phyloP scores from a whole-genome alignment of 2,113 vertebrate species.

The Chelonoidis abingdonii region DNA sequence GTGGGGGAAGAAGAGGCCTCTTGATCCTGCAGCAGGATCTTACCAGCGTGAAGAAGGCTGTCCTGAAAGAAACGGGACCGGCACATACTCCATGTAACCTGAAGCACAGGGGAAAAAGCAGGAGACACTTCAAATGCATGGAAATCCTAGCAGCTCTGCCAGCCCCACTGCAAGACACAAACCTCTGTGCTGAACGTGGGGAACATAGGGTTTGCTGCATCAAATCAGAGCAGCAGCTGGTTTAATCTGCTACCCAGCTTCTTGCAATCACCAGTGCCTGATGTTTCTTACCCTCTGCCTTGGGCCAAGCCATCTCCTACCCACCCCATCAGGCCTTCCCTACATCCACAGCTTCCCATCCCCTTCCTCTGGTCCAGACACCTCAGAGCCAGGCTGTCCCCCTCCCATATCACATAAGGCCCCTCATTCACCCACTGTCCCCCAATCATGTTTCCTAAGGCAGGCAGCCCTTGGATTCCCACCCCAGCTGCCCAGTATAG shows the following conservation, averaged over 20 bases:
- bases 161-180: background rate
- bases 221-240: background rate
- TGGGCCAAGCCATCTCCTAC: background rate
- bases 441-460: background rate
- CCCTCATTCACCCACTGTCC: background rate
- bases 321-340: background rate
- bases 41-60: slow-evolving; percentile 86
- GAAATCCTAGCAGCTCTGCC: background rate
- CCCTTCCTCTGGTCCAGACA: background rate
- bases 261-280: background rate
- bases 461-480: background rate
- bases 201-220: background rate
- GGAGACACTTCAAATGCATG: background rate
- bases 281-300: background rate
- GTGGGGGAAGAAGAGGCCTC: background rate
- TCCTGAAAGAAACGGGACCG: slow-evolving; percentile 73
- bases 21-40: background rate
- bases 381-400: background rate
- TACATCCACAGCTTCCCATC: background rate
- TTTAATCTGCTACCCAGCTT: background rate
- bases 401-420: background rate
- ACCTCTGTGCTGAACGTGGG: background rate
- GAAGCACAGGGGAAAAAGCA: background rate
- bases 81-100: slow-evolving; percentile 92
- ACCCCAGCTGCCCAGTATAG: background rate